Percentiles rank a stretch among this genome's conserved stretches.
Evolutionary conservation across 2,888 invertebrate genomes (phyloP).

Genomic region (Sinodicranocentrus sp.): DNA sequence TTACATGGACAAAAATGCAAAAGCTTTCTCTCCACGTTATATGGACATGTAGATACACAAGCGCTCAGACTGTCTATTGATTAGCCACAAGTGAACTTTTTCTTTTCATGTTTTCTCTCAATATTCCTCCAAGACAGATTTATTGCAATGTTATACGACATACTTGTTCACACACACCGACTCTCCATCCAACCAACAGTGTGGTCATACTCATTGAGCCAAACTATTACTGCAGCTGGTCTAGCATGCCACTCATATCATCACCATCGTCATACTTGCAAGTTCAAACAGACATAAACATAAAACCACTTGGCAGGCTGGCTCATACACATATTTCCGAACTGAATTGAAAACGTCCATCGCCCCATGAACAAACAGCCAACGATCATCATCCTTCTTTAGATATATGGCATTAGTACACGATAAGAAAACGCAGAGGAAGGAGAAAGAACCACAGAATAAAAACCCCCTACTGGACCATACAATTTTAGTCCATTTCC

Average conservation of each 20-base stretch:
- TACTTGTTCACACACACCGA: slow-evolving; percentile 21
- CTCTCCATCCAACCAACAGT: slow-evolving; percentile 42
- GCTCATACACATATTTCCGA: slow-evolving; percentile 5
- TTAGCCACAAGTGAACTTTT: too few relatives aligned
- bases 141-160: slow-evolving; percentile 38
- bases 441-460: slow-evolving; percentile 1
- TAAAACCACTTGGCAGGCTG: slow-evolving; percentile 35
- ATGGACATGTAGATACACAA: too few relatives aligned
- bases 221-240: slow-evolving; percentile 5
- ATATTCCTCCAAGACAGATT: slow-evolving; percentile 26
- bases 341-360: slow-evolving; percentile 10
- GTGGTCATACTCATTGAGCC: slow-evolving; percentile 24
- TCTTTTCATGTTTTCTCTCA: slow-evolving; percentile 9
- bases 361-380: too few relatives aligned
- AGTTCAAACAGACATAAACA: slow-evolving; percentile 43
- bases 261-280: neutral
- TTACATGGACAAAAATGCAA: too few relatives aligned
- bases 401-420: neutral
- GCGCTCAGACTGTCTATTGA: too few relatives aligned
- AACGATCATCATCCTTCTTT: neutral
- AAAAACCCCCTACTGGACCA: slow-evolving; percentile 63
- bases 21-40: too few relatives aligned
- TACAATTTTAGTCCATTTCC: slow-evolving; percentile 71
- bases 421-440: neutral
- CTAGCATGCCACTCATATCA: neutral